Percentiles rank a stretch among this genome's conserved stretches.
These are phyloP conservation scores for Chironex yamaguchii DNA, from an alignment of 30 jellyfish, hydroid and myxozoan species.

Conservation along the genomic window DNA sequence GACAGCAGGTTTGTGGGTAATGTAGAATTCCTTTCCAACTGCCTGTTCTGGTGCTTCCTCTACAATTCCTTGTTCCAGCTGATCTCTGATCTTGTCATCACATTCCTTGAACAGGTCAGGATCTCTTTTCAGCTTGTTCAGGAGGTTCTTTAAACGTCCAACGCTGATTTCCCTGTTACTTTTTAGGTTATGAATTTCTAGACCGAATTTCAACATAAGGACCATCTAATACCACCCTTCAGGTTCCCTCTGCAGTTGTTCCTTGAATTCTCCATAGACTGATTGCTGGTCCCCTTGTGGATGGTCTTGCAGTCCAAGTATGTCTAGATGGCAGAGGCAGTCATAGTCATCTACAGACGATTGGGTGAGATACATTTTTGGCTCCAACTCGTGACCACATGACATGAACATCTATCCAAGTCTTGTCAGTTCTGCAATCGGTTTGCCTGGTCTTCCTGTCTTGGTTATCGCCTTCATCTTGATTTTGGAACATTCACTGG, in stretches of 20 bases:
- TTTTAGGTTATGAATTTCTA: conserved; percentile 11
- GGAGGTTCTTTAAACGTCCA: conserved; percentile 44
- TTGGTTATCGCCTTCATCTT: conserved; percentile 62
- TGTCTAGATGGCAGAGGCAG: conserved; percentile 72
- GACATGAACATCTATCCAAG: conserved; percentile 90
- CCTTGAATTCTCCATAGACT: conserved; percentile 71
- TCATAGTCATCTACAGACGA: conserved; percentile 67
- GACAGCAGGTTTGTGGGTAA: conserved; percentile 77
- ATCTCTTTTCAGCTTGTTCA: conserved; percentile 27
- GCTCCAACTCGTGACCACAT: conserved; percentile 47
- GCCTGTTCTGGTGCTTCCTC: conserved; percentile 71
- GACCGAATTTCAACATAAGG: conserved; percentile 40
- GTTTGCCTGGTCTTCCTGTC: conserved; percentile 68
- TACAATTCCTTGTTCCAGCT: conserved; percentile 69
- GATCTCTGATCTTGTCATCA: conserved; percentile 55
- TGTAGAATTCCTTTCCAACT: conserved; percentile 44
- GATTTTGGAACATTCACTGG: conserved; percentile 59
- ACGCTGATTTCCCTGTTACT: conserved; percentile 46
- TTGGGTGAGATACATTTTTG: conserved; percentile 39
- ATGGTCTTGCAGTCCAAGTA: conserved; percentile 72
- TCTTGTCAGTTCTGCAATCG: conserved; percentile 77
- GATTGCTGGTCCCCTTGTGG: conserved; percentile 71
- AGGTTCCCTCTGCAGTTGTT: conserved; percentile 42
- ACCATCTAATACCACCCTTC: conserved; percentile 65
- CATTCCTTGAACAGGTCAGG: conserved; percentile 57